Percentiles rank a stretch among this genome's conserved stretches.
phyloP scores from a whole-genome alignment of 2,888 invertebrate species.

The Hydrotaea cyrtoneurina region DNA sequence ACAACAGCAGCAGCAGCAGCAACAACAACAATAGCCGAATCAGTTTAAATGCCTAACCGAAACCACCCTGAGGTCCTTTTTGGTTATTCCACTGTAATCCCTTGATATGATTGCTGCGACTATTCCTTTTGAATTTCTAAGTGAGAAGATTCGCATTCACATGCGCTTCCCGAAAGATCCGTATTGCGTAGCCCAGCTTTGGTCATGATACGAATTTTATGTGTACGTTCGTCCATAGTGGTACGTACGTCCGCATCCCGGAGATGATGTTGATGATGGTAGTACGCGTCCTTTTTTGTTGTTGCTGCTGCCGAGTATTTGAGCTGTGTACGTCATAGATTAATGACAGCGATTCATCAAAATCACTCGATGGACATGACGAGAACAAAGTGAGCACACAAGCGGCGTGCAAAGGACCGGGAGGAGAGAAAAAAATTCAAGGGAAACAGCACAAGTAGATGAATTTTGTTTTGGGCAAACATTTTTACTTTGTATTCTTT shows the following conservation, averaged over 20 bases:
- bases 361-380: conserved; percentile 80
- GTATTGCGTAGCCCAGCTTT: conserved; percentile 46
- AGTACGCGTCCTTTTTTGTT: conserved; percentile 36
- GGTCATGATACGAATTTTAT: conserved; percentile 56
- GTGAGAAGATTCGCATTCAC: conserved; percentile 39
- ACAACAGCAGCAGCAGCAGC: conserved; percentile 38
- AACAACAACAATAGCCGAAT: conserved; percentile 30
- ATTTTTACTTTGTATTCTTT: conserved; percentile 33
- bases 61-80: conserved; percentile 58
- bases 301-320: conserved; percentile 45
- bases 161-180: background rate
- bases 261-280: conserved; percentile 47
- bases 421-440: conserved; percentile 35
- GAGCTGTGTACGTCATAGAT: conserved; percentile 82
- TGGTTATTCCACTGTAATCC: conserved; percentile 60
- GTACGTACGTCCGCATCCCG: no score
- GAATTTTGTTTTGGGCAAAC: conserved; percentile 41
- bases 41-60: conserved; percentile 47
- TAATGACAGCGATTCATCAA: conserved; percentile 77
- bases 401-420: conserved; percentile 33
- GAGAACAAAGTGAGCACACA: conserved; percentile 68
- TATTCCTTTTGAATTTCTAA: conserved; percentile 52
- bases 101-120: conserved; percentile 55
- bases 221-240: conserved; percentile 26
- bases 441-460: conserved; percentile 44